Evolutionary conservation across 1,140 invertebrate species (phyloP).

Genomic region (Musca domestica): DNA sequence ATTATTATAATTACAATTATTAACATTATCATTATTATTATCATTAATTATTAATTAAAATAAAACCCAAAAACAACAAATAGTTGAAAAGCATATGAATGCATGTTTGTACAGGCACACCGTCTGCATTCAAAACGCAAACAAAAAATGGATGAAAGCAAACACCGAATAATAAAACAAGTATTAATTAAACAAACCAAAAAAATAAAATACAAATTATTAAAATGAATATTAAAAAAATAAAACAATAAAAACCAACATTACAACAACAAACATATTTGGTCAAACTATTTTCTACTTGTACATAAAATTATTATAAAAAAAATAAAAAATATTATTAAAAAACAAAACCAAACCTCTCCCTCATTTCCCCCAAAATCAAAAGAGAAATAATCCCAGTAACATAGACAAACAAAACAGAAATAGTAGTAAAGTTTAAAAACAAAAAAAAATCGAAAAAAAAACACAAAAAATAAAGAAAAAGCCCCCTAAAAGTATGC

Average conservation of each 20-base stretch:
- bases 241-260: slow-evolving; percentile 22
- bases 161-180: slow-evolving; percentile 25
- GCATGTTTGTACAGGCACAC: slow-evolving; percentile 16
- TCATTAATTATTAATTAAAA: slow-evolving; percentile 18
- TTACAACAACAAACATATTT: slow-evolving; percentile 22
- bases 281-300: slow-evolving; percentile 13
- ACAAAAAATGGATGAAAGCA: slow-evolving; percentile 21
- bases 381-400: too few relatives aligned
- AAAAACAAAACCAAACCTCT: not conserved
- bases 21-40: slow-evolving; percentile 28
- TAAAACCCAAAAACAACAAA: slow-evolving; percentile 6
- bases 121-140: slow-evolving; percentile 18
- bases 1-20: slow-evolving; percentile 21
- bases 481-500: slow-evolving; percentile 42
- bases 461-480: slow-evolving; percentile 29
- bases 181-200: slow-evolving; percentile 27
- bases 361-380: too few relatives aligned
- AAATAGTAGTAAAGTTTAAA: slow-evolving; percentile 6
- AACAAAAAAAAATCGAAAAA: slow-evolving; percentile 17
- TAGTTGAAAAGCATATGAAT: slow-evolving; percentile 13
- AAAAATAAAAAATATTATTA: slow-evolving; percentile 1
- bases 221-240: slow-evolving; percentile 40
- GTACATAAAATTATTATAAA: slow-evolving; percentile 6
- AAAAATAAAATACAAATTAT: slow-evolving; percentile 35
- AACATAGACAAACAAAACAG: too few relatives aligned